Conservation (phyloP, 2,797 vertebrate genomes). For the Ataeniobius toweri region DNA sequence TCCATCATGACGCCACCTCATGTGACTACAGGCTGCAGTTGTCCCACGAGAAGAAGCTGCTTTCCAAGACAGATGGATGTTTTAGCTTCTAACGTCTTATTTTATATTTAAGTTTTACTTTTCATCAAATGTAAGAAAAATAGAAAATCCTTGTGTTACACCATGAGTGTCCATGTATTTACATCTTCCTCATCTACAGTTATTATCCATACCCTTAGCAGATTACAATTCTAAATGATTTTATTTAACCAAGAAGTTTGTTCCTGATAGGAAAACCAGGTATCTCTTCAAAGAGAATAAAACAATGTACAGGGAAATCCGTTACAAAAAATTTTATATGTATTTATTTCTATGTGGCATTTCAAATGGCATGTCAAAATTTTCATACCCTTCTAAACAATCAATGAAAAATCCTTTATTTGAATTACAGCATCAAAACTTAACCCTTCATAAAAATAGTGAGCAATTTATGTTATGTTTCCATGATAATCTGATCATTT, state of each 20-base stretch:
- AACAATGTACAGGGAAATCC: too few relatives aligned
- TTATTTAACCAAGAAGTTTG: neutral
- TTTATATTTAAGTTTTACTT: neutral
- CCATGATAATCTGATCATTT: neutral
- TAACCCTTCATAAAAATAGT: neutral
- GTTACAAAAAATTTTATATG: too few relatives aligned
- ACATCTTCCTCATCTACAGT: neutral
- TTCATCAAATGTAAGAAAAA: neutral
- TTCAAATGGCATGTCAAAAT: neutral
- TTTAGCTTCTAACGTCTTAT: neutral
- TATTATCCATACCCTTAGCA: neutral
- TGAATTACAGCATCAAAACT: neutral
- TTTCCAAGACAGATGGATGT: constrained; percentile 6
- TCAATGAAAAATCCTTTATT: neutral
- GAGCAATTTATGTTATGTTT: neutral
- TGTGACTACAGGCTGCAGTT: constrained; percentile 10
- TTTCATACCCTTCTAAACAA: neutral
- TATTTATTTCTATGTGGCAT: neutral
- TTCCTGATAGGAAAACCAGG: neutral
- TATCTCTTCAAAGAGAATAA: too few relatives aligned
- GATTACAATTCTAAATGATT: neutral
- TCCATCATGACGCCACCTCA: neutral
- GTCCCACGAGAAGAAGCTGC: constrained; percentile 1
- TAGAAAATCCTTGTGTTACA: neutral
- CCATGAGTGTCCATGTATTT: neutral